Conservation (phyloP, 2,113 vertebrate genomes). For the Myiagra hebetior region DNA sequence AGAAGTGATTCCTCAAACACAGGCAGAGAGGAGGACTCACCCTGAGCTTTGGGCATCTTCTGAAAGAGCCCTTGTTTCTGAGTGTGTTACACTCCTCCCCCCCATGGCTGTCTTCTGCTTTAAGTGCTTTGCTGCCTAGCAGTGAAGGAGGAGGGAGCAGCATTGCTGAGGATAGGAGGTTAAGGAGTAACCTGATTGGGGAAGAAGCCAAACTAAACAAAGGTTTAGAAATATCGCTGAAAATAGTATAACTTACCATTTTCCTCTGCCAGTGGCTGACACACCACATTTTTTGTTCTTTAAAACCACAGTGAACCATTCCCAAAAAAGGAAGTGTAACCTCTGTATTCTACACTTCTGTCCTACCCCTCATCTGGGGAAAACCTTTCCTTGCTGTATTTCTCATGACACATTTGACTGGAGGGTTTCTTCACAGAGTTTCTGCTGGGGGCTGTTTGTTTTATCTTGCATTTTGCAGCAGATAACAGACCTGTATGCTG, state of each 20-base stretch:
- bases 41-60: not conserved
- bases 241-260: conserved; percentile 32
- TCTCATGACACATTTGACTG: conserved; percentile 5
- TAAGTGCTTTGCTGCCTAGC: not conserved
- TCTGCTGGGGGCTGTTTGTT: conserved; percentile 16
- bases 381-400: conserved; percentile 23
- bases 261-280: conserved; percentile 42
- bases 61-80: not conserved
- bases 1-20: not conserved
- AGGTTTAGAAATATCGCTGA: conserved; percentile 18
- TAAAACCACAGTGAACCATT: conserved; percentile 18
- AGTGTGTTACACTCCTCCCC: not conserved
- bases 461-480: conserved; percentile 23
- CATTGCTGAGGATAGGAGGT: not conserved
- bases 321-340: conserved; percentile 54
- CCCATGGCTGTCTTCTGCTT: not conserved
- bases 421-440: not conserved
- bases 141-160: not conserved
- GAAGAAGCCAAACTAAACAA: conserved; percentile 52
- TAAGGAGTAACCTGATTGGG: conserved; percentile 22
- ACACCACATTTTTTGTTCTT: conserved; percentile 34
- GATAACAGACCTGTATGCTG: conserved; percentile 11
- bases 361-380: not conserved
- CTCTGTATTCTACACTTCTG: conserved; percentile 20
- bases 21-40: not conserved